These are phyloP conservation scores for Blastomussa wellsi DNA, from an alignment of 92 coral and sea anemone species.

Conservation along the genomic window DNA sequence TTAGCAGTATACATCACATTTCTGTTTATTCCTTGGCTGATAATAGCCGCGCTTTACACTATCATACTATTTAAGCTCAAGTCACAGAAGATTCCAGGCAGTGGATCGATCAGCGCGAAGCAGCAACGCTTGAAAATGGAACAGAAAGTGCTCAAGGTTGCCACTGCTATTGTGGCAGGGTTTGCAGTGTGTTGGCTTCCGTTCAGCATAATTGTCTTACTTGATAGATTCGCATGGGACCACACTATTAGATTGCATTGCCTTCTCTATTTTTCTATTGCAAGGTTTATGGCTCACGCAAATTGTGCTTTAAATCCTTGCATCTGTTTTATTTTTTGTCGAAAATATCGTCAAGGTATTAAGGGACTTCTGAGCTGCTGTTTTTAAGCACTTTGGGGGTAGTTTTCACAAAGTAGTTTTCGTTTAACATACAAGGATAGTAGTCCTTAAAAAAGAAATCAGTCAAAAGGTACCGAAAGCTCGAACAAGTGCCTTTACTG, in stretches of 20 bases:
- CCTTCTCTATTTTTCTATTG: background rate
- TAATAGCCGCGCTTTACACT: background rate
- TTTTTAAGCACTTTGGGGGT: background rate
- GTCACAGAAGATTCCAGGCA: background rate
- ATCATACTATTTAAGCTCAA: background rate
- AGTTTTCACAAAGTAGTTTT: no score
- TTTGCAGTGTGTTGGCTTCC: background rate
- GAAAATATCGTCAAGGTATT: constrained; percentile 1
- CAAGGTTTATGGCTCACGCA: background rate
- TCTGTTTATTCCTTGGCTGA: background rate
- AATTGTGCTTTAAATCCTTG: background rate
- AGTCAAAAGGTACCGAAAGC: no score
- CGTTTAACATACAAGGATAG: no score
- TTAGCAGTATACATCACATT: background rate
- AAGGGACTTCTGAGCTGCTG: background rate
- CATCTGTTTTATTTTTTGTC: background rate
- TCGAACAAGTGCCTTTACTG: no score
- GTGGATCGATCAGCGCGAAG: background rate
- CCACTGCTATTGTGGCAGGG: background rate
- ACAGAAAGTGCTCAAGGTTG: background rate
- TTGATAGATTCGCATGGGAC: background rate
- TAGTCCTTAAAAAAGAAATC: no score
- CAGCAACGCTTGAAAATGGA: background rate
- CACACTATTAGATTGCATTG: background rate
- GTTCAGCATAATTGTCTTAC: background rate